Percentiles rank a stretch among this genome's conserved stretches.
Evolutionary conservation across 1,140 invertebrate genomes (phyloP).

Genomic region (Rhizoglyphus robini): DNA sequence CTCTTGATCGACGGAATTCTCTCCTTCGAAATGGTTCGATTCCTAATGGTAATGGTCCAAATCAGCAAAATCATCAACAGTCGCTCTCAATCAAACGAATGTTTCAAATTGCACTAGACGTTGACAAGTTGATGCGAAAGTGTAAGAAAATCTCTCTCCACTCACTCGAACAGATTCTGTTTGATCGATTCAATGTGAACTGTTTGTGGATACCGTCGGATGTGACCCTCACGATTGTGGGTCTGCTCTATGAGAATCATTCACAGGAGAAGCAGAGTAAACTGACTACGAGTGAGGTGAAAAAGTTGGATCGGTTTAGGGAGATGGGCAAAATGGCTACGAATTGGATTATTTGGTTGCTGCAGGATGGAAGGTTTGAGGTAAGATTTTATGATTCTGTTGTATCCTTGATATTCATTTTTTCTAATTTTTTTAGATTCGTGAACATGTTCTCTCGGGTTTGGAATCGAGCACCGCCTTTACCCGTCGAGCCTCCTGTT

Average conservation of each 20-base stretch:
- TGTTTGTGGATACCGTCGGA: background rate
- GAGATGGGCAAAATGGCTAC: background rate
- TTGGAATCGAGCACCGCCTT: background rate
- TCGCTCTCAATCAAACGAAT: background rate
- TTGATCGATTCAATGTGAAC: background rate
- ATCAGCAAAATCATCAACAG: background rate
- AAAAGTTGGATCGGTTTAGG: background rate
- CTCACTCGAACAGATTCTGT: background rate
- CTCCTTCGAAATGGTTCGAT: background rate
- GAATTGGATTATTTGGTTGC: background rate
- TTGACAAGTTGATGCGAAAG: background rate
- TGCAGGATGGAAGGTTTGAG: background rate
- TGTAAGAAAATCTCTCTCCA: background rate
- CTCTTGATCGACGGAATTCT: background rate
- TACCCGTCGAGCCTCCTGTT: slow-evolving; percentile 14
- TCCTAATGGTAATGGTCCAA: background rate
- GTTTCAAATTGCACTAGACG: slow-evolving; percentile 7
- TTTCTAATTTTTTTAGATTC: slow-evolving; percentile 9
- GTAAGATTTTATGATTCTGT: background rate
- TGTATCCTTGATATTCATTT: background rate
- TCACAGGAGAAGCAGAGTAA: background rate
- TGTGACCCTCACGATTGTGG: background rate
- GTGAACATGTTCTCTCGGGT: slow-evolving; percentile 2
- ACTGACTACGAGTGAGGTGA: background rate
- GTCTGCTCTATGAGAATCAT: slow-evolving; percentile 1